phyloP scores from a whole-genome alignment of 2,888 invertebrate species.

The Neoscelio sp. region DNA sequence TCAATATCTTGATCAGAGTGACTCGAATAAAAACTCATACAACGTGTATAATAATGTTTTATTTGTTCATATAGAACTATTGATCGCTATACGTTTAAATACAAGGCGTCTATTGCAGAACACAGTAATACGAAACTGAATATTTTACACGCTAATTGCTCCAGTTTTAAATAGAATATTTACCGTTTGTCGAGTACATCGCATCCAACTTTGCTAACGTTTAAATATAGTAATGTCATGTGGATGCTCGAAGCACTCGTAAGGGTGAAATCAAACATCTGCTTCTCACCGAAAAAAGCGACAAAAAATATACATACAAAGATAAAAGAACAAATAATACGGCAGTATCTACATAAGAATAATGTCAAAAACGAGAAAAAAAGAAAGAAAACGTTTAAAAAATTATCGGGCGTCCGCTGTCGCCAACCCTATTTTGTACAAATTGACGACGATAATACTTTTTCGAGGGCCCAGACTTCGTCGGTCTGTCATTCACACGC shows the following conservation, averaged over 20 bases:
- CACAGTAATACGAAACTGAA: conserved; percentile 80
- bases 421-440: conserved; percentile 79
- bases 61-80: conserved; percentile 81
- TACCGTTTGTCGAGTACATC: conserved; percentile 75
- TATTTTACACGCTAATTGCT: conserved; percentile 80
- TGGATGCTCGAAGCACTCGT: conserved; percentile 72
- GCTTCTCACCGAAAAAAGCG: conserved; percentile 62
- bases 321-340: conserved; percentile 40
- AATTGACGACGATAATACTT: conserved; percentile 81
- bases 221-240: conserved; percentile 81
- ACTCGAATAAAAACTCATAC: not conserved
- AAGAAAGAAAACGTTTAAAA: conserved; percentile 63
- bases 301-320: conserved; percentile 60
- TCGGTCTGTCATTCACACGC: conserved; percentile 60
- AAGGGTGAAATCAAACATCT: conserved; percentile 62
- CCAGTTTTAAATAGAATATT: conserved; percentile 78
- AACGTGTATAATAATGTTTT: conserved; percentile 80
- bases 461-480: conserved; percentile 76
- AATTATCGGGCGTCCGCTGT: conserved; percentile 67
- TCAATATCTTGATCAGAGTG: not conserved
- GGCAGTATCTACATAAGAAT: conserved; percentile 78
- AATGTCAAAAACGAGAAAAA: conserved; percentile 71
- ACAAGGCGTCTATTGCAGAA: conserved; percentile 81
- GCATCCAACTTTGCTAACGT: conserved; percentile 74
- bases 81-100: conserved; percentile 82